Conservation (phyloP, 2,113 vertebrate genomes). For the Lophura nycthemera region DNA sequence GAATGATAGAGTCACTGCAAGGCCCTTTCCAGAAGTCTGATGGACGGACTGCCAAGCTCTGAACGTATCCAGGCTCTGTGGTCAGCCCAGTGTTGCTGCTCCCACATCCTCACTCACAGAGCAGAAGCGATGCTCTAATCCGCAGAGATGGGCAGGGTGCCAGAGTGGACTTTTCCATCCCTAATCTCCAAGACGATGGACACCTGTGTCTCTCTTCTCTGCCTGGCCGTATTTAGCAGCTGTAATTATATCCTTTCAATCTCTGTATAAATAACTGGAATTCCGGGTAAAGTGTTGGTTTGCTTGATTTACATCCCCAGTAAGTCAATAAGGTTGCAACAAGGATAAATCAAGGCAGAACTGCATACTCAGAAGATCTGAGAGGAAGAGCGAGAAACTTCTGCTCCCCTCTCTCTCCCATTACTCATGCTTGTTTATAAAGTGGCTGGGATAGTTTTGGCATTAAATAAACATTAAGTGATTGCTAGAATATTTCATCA, state of each 20-base stretch:
- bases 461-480: conserved; percentile 25
- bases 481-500: background rate
- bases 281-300: conserved; percentile 39
- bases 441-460: conserved; percentile 3
- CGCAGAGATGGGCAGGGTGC: background rate
- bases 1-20: accelerated
- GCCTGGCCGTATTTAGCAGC: conserved; percentile 29
- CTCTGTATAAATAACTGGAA: conserved; percentile 60
- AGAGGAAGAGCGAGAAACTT: conserved; percentile 45
- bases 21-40: background rate
- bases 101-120: accelerated
- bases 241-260: conserved; percentile 35
- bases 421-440: conserved; percentile 52
- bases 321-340: conserved; percentile 24
- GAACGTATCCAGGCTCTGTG: background rate
- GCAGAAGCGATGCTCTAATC: background rate
- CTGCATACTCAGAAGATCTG: conserved; percentile 38
- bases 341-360: conserved; percentile 61
- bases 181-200: background rate
- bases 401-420: background rate
- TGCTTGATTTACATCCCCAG: conserved; percentile 57
- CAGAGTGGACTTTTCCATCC: conserved; percentile 33
- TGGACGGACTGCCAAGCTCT: background rate
- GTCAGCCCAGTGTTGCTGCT: background rate
- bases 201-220: conserved; percentile 50